Evolutionary conservation across 2,113 vertebrate genomes (phyloP).

Genomic region (Onychostruthus taczanowskii): DNA sequence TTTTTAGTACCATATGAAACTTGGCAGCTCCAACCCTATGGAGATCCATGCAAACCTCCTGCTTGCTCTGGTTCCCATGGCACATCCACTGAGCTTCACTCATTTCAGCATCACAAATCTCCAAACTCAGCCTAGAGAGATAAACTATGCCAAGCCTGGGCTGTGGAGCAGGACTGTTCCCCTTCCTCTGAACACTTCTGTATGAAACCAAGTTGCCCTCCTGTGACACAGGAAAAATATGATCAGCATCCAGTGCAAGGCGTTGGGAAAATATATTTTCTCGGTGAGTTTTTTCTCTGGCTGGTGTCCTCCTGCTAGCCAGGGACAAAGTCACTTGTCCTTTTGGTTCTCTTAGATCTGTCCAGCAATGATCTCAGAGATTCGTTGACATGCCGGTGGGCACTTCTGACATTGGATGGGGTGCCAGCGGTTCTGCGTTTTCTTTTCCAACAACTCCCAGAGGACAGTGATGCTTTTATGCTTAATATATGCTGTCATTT

Average conservation of each 20-base stretch:
- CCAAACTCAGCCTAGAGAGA: not conserved
- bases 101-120: not conserved
- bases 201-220: not conserved
- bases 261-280: not conserved
- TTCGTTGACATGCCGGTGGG: not conserved
- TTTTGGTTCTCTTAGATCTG: not conserved
- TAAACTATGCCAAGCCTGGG: not conserved
- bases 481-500: slow-evolving; percentile 23
- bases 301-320: not conserved
- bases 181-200: not conserved
- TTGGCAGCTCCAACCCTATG: not conserved
- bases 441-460: slow-evolving; percentile 2
- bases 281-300: not conserved
- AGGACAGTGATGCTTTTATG: slow-evolving; percentile 9
- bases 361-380: not conserved
- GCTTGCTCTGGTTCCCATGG: not conserved
- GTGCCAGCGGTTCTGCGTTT: not conserved
- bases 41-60: slow-evolving; percentile 28
- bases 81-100: not conserved
- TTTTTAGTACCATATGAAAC: not conserved
- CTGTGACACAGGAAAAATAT: not conserved
- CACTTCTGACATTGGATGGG: not conserved
- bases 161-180: not conserved
- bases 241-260: not conserved
- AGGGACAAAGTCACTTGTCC: not conserved